Conservation (phyloP, 2,797 vertebrate genomes). For the Hephaestus fuliginosus region DNA sequence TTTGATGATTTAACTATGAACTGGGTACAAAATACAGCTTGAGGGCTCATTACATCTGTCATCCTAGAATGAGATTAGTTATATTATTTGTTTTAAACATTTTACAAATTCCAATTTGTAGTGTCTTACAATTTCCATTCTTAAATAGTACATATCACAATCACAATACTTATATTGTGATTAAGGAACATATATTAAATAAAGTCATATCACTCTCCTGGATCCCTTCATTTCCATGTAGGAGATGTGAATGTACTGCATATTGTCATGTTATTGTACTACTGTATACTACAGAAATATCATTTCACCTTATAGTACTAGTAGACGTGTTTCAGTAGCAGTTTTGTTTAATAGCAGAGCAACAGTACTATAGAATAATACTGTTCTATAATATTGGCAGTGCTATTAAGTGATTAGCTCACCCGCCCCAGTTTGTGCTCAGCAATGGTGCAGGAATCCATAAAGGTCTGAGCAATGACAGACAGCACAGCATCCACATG, state of each 20-base stretch:
- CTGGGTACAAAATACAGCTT: not conserved
- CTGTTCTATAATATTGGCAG: not conserved
- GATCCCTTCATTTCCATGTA: not conserved
- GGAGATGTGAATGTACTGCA: not conserved
- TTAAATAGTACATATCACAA: not conserved
- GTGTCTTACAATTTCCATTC: not conserved
- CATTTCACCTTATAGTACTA: not conserved
- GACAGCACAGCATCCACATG: constrained; percentile 95
- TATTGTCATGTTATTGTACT: not conserved
- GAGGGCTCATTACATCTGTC: not conserved
- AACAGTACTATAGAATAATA: not conserved
- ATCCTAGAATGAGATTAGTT: not conserved
- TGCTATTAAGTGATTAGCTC: constrained; percentile 55
- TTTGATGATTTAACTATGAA: not conserved
- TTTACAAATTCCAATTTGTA: not conserved
- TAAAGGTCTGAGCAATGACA: constrained; percentile 98
- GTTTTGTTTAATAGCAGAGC: not conserved
- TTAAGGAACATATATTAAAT: not conserved
- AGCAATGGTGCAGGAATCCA: constrained; percentile 97
- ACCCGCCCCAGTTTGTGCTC: constrained; percentile 98
- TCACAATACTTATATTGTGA: not conserved
- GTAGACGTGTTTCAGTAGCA: not conserved
- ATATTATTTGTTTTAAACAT: not conserved
- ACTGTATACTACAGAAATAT: not conserved
- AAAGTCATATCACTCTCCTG: not conserved